phyloP scores from a whole-genome alignment of 2,113 vertebrate genomes.

The Phainopepla nitens region DNA sequence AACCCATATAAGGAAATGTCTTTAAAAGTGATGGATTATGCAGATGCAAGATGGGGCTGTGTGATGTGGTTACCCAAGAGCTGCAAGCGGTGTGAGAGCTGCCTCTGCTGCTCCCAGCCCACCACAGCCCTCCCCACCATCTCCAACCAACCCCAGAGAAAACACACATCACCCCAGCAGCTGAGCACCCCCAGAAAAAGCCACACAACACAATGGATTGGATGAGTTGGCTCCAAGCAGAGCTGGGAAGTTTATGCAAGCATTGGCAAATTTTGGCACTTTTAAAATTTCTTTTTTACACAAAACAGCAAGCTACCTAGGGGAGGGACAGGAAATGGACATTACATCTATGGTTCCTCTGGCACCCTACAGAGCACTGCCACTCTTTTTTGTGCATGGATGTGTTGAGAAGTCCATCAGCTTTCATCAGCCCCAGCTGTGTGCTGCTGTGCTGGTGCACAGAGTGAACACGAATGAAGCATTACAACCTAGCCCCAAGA shows the following conservation, averaged over 20 bases:
- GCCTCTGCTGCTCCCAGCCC: neutral
- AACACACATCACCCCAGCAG: neutral
- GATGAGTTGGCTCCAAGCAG: neutral
- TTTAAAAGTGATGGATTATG: slow-evolving; percentile 60
- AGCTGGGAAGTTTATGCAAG: neutral
- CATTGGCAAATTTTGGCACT: accelerated
- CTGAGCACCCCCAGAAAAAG: neutral
- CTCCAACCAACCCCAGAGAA: neutral
- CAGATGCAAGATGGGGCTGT: neutral
- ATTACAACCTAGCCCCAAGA: too few relatives aligned
- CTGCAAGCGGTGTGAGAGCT: accelerated
- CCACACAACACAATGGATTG: neutral
- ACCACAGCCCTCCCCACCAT: neutral
- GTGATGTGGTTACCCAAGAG: neutral
- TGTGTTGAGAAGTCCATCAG: neutral
- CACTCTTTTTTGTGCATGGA: neutral
- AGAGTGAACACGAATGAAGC: neutral
- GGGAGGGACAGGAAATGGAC: neutral
- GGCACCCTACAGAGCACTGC: neutral
- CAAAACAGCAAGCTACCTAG: neutral
- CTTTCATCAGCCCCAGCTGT: accelerated
- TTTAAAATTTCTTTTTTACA: neutral
- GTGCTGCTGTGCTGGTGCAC: neutral
- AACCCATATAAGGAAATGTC: slow-evolving; percentile 40
- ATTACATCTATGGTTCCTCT: neutral